Evolutionary conservation across 1,140 invertebrate genomes (phyloP).

Genomic region (Ganaspis sp.): DNA sequence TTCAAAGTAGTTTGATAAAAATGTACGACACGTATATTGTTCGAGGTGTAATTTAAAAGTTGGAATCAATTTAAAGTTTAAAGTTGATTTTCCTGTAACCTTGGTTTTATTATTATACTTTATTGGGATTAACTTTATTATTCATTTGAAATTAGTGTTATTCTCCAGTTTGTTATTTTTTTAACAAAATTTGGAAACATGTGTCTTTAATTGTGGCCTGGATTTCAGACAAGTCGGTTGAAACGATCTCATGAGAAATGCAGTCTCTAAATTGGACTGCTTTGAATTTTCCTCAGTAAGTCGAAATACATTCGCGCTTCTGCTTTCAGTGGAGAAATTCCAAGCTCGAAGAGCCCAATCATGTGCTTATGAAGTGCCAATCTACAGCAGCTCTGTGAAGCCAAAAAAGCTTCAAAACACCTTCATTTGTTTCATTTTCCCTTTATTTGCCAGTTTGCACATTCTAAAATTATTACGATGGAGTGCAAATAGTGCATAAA

Average conservation of each 20-base stretch:
- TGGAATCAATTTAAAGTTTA: too few relatives aligned
- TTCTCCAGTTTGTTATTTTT: too few relatives aligned
- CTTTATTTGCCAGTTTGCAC: not conserved
- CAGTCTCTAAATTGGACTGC: conserved; percentile 10
- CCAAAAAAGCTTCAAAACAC: not conserved
- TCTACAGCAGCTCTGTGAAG: not conserved
- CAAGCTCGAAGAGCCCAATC: conserved; percentile 18
- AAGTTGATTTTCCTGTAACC: too few relatives aligned
- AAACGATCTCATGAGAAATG: conserved; percentile 21
- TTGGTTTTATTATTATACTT: too few relatives aligned
- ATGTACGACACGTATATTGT: too few relatives aligned
- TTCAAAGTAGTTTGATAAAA: too few relatives aligned
- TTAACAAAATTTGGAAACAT: too few relatives aligned
- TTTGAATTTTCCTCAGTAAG: conserved; percentile 1
- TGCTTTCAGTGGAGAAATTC: conserved; percentile 2
- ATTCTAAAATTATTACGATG: not conserved
- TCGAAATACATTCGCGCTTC: conserved; percentile 19
- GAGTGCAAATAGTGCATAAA: not conserved
- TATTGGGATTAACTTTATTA: too few relatives aligned
- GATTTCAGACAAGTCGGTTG: not conserved
- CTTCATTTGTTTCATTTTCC: not conserved
- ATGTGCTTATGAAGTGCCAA: conserved; percentile 7
- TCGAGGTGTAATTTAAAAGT: too few relatives aligned
- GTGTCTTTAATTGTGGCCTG: not conserved
- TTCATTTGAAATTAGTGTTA: too few relatives aligned